Conservation (phyloP, 2,113 vertebrate species). For the Lanius collurio region DNA sequence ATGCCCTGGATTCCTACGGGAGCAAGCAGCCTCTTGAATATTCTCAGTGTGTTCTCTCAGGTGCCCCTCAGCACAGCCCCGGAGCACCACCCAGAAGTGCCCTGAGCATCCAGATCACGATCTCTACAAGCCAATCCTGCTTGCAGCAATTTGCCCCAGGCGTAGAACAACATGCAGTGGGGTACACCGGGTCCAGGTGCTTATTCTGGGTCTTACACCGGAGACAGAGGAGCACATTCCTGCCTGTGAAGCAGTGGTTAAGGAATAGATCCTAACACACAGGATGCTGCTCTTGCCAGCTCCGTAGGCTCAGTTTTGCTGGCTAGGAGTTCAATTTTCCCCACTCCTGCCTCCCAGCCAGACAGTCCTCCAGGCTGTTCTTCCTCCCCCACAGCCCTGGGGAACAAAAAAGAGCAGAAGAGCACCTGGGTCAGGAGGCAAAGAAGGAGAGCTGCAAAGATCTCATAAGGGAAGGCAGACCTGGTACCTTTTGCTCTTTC, state of each 20-base stretch:
- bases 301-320: background rate
- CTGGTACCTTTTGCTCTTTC: conserved; percentile 47
- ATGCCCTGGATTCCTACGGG: background rate
- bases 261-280: background rate
- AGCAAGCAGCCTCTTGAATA: background rate
- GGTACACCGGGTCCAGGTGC: background rate
- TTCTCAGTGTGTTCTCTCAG: rapidly evolving
- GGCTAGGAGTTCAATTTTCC: background rate
- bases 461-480: background rate
- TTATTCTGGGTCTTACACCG: background rate
- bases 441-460: background rate
- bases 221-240: background rate
- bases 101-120: background rate
- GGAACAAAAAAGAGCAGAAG: background rate
- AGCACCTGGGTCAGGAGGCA: background rate
- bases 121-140: background rate
- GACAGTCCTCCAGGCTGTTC: background rate
- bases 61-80: background rate
- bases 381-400: background rate
- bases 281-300: background rate
- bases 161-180: background rate
- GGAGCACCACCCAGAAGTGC: background rate
- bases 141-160: background rate
- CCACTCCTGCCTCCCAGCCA: background rate
- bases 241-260: background rate